phyloP scores from a whole-genome alignment of 1,140 invertebrate genomes.

The Diorhabda carinulata region DNA sequence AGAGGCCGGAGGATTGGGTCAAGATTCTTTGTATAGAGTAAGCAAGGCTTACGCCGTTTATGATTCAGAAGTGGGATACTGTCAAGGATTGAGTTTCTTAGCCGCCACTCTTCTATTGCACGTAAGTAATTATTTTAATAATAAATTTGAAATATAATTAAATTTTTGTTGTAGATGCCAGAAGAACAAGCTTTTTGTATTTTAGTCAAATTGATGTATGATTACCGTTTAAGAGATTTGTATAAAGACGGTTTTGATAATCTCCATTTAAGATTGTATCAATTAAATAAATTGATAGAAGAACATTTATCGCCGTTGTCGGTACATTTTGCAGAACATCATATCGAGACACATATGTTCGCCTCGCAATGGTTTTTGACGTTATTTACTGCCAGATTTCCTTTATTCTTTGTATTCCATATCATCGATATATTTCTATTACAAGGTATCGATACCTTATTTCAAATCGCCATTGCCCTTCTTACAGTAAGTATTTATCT shows the following conservation, averaged over 20 bases:
- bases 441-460: conserved; percentile 90
- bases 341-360: conserved; percentile 98
- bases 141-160: not conserved
- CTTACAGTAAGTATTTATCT: conserved; percentile 64
- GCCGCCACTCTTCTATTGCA: conserved; percentile 92
- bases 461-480: conserved; percentile 92
- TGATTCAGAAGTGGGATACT: conserved; percentile 97
- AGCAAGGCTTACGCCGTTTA: conserved; percentile 96
- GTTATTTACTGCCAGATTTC: conserved; percentile 97
- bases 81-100: conserved; percentile 96
- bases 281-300: conserved; percentile 93
- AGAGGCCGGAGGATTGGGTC: conserved; percentile 83
- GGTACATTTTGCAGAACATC: conserved; percentile 85
- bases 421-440: conserved; percentile 95
- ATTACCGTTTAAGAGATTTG: conserved; percentile 89
- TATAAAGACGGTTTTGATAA: conserved; percentile 97
- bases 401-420: conserved; percentile 94
- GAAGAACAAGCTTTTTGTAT: conserved; percentile 99
- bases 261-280: conserved; percentile 91
- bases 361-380: conserved; percentile 99
- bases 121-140: conserved; percentile 58
- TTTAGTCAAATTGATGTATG: conserved; percentile 94
- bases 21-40: conserved; percentile 93
- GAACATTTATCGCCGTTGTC: conserved; percentile 88
- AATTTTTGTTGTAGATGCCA: conserved; percentile 76